Conservation (phyloP, 2,888 invertebrate species). For the Trileptium ribeirensis region DNA sequence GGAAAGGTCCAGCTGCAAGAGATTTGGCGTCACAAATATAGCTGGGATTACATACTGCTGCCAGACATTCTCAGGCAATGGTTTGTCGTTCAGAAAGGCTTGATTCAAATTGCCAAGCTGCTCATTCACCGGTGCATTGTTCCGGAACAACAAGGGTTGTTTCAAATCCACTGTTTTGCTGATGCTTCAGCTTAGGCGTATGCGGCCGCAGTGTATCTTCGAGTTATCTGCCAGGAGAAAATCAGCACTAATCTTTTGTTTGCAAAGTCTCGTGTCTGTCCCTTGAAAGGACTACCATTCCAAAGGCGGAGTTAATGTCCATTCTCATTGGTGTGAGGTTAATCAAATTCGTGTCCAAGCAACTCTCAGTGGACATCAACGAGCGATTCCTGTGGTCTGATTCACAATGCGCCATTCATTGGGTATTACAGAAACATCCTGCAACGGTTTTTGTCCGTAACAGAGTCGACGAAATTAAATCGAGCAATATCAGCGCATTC, state of each 20-base stretch:
- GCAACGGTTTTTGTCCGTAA: conserved; percentile 36
- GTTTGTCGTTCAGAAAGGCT: background rate
- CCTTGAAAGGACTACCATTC: conserved; percentile 36
- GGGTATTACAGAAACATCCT: conserved; percentile 28
- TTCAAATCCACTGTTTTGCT: conserved; percentile 28
- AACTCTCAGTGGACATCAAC: conserved; percentile 31
- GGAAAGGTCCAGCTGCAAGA: no score
- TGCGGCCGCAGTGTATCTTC: conserved; percentile 35
- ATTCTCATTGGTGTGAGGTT: conserved; percentile 23
- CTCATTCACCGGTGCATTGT: background rate
- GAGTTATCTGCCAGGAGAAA: background rate
- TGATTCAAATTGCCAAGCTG: background rate
- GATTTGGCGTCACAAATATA: background rate
- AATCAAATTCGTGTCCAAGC: conserved; percentile 27
- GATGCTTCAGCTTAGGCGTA: conserved; percentile 40
- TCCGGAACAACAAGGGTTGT: no score
- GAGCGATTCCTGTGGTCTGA: conserved; percentile 32
- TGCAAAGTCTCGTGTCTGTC: conserved; percentile 36
- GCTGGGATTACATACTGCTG: background rate
- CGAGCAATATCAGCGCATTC: conserved; percentile 30
- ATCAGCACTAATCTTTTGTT: conserved; percentile 21
- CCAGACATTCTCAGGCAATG: background rate
- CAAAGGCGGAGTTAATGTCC: conserved; percentile 27
- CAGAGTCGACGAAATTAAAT: conserved; percentile 38
- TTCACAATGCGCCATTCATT: conserved; percentile 34